phyloP scores from a whole-genome alignment of 2,113 vertebrate genomes.

The Indri indri region DNA sequence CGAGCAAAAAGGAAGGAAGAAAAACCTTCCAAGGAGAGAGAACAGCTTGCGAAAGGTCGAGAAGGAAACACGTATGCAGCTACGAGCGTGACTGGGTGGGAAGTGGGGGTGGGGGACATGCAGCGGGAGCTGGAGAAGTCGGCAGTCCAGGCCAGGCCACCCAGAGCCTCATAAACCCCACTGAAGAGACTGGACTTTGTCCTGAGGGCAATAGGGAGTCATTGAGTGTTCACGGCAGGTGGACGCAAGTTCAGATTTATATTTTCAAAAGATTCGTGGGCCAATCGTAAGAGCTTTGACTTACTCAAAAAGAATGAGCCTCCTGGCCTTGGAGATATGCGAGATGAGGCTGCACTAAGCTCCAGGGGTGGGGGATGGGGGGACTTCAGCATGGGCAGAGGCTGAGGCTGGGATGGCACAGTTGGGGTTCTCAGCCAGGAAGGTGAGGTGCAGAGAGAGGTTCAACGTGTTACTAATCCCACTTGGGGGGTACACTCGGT shows the following conservation, averaged over 20 bases:
- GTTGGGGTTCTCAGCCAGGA: not conserved
- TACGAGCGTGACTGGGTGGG: not conserved
- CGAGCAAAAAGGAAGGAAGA: not conserved
- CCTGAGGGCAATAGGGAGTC: not conserved
- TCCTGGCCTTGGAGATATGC: not conserved
- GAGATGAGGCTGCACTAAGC: not conserved
- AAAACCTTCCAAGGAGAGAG: not conserved
- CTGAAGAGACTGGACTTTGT: not conserved
- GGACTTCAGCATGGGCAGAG: not conserved
- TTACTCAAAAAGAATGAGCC: not conserved
- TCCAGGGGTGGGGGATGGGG: rapidly evolving
- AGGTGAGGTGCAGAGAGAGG: not conserved
- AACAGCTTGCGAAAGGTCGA: constrained; percentile 34
- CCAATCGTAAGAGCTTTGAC: not conserved
- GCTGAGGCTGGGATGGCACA: not conserved
- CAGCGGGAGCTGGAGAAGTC: not conserved
- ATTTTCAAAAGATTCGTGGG: not conserved
- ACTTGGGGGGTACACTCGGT: not conserved
- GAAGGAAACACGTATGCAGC: not conserved
- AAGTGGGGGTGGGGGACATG: rapidly evolving
- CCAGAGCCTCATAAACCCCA: not conserved
- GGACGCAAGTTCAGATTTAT: not conserved
- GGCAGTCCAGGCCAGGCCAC: not conserved
- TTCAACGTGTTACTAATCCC: not conserved
- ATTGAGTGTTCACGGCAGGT: not conserved